Percentiles rank a stretch among this genome's conserved stretches.
Conservation (phyloP, 2,113 vertebrate genomes). For the Motacilla alba region DNA sequence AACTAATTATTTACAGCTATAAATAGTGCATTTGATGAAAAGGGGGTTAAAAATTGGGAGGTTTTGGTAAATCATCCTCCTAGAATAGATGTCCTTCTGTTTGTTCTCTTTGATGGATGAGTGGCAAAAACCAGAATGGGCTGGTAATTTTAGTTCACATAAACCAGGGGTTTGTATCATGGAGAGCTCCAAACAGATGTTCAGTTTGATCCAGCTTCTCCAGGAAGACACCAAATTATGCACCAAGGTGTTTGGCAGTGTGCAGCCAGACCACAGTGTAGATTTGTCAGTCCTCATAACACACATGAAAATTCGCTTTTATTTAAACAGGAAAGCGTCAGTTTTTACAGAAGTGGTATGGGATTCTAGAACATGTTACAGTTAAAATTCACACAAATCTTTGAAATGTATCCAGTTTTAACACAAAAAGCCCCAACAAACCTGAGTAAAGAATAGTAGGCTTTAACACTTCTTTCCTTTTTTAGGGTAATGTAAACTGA, state of each 20-base stretch:
- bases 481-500: background rate
- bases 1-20: background rate
- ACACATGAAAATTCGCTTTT: background rate
- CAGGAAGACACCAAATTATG: background rate
- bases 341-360: background rate
- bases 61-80: background rate
- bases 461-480: background rate
- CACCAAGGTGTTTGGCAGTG: background rate
- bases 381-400: background rate
- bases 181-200: background rate
- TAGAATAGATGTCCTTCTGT: background rate
- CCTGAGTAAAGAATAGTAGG: background rate
- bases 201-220: background rate
- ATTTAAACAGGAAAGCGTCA: background rate
- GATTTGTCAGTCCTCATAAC: background rate
- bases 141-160: background rate
- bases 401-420: background rate
- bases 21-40: background rate
- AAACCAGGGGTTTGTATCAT: background rate
- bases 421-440: background rate
- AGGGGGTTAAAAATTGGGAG: fast-evolving
- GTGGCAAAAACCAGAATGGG: background rate
- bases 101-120: background rate
- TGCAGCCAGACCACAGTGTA: background rate
- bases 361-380: background rate